Conservation (phyloP, 2,888 invertebrate genomes). For the Netelia melanura region DNA sequence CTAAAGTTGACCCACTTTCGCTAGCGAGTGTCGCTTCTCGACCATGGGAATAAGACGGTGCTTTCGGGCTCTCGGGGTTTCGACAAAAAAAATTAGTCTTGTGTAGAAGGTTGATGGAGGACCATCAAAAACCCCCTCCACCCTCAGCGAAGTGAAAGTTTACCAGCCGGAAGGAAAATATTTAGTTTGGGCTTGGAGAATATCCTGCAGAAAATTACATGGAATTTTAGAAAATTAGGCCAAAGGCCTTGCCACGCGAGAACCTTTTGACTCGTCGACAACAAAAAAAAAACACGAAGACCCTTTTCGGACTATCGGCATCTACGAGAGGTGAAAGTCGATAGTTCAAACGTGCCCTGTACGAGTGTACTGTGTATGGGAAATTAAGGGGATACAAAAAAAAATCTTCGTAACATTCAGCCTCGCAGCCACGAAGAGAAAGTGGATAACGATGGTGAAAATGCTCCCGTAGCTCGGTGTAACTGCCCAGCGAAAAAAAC, state of each 20-base stretch:
- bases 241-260: slow-evolving; percentile 33
- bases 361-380: neutral
- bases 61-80: slow-evolving; percentile 31
- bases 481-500: neutral
- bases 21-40: slow-evolving; percentile 4
- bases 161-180: slow-evolving; percentile 39
- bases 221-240: slow-evolving; percentile 65
- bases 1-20: slow-evolving; percentile 61
- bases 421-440: slow-evolving; percentile 52
- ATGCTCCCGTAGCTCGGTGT: neutral
- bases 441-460: slow-evolving; percentile 60
- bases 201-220: slow-evolving; percentile 50
- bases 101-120: slow-evolving; percentile 37
- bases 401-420: slow-evolving; percentile 60
- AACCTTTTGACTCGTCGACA: slow-evolving; percentile 9
- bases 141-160: slow-evolving; percentile 61
- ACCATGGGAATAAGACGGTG: slow-evolving; percentile 34
- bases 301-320: slow-evolving; percentile 54
- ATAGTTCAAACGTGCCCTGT: slow-evolving; percentile 39
- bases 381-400: slow-evolving; percentile 54
- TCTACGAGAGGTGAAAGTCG: slow-evolving; percentile 64
- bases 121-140: slow-evolving; percentile 25
- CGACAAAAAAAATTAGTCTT: slow-evolving; percentile 49
- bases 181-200: slow-evolving; percentile 36
- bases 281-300: slow-evolving; percentile 52